A percentile compares a stretch with the other conserved stretches of the same genome.
Conservation (phyloP, 2,797 vertebrate species). For the Scyliorhinus canicula region DNA sequence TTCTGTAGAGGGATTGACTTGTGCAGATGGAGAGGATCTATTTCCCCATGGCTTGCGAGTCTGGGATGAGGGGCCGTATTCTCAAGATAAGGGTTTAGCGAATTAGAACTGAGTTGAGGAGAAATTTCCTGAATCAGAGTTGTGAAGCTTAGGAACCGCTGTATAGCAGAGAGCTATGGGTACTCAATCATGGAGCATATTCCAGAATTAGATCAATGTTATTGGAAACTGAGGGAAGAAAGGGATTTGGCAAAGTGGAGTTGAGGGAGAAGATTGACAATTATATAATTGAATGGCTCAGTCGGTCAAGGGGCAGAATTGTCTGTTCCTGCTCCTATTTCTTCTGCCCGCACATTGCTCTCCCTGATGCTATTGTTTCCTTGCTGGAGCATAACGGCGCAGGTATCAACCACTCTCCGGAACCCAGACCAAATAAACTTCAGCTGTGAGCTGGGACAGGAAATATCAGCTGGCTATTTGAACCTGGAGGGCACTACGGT, state of each 20-base stretch:
- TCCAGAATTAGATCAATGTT: not conserved
- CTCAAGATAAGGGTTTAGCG: not conserved
- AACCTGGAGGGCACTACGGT: not conserved
- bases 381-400: not conserved
- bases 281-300: too few relatives aligned
- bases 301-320: not conserved
- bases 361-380: not conserved
- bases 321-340: not conserved
- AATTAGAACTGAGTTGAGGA: not conserved
- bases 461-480: not conserved
- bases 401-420: not conserved
- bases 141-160: too few relatives aligned
- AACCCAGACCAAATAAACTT: not conserved
- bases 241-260: not conserved
- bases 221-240: not conserved
- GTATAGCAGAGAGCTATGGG: too few relatives aligned
- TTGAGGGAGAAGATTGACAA: not conserved
- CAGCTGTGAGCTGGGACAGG: not conserved
- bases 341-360: not conserved
- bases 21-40: not conserved
- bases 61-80: not conserved
- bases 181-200: too few relatives aligned
- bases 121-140: not conserved
- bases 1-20: not conserved
- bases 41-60: not conserved